Evolutionary conservation across 2,888 invertebrate genomes (phyloP), one percentile per base, ranked within the genome.

Genomic region (Teleiodes luculella): DNA sequence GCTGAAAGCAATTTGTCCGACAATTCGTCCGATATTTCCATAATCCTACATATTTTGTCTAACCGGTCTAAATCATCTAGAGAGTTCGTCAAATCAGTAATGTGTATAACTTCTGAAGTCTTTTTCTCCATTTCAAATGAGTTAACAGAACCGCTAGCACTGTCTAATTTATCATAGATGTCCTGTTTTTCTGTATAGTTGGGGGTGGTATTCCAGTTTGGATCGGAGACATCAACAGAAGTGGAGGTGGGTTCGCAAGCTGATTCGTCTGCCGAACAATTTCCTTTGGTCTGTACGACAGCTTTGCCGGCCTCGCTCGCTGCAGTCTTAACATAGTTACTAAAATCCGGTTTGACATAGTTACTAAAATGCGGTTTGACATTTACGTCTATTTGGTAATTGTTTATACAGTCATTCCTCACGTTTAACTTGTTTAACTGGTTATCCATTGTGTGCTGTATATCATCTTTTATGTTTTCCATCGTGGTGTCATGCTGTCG

Each of bases 1-100:
- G 66, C 59, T 2, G 83, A 78, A 58, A 89, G 83, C 41, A 89
- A 63, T 64, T 79, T 70, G 55, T 88, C 80, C 0, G 89, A 88
- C 7, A 88, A 52, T 53, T 89, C 88, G 52, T 89, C 88, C 1
- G 89, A 88, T 57, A 88, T 87, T 69, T 89, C 88, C n/a, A 89
- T 86, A 6, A 88, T 86, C 55, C 77, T 76, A 59, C 88, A 88
- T 54, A 89, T 84, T 65, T 86, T 86, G 54, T 88, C 86, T 35
- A 89, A 70, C 7, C 80, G 77, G 1, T 69, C 68, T 46, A 89
- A 63, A 61, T 89, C 86, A 28, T 88, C 87, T 10, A 82, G 56
- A 1, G 89, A 89, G 53, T 73, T 82, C 0, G 82, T 79, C 41
- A 89, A 59, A 66, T 88, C 89, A 1, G 69, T 64, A 13, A 89